Percentiles rank a stretch among this genome's conserved stretches.
phyloP scores from a whole-genome alignment of 2,888 invertebrate species.

The Leptura quadrifasciata region DNA sequence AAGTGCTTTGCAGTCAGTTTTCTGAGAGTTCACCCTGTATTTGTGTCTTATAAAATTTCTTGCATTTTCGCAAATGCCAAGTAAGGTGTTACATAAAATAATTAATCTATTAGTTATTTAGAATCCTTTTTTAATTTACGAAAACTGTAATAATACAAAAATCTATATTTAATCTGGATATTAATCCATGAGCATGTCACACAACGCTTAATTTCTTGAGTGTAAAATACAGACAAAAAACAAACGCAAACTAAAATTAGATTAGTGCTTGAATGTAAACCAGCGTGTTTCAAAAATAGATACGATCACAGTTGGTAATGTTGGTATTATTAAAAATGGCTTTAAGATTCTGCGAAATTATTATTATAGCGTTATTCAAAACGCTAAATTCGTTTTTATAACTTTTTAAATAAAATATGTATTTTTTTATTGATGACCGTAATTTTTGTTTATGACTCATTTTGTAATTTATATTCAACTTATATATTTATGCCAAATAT shows the following conservation, averaged over 20 bases:
- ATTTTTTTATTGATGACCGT: neutral
- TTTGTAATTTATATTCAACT: neutral
- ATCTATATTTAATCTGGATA: neutral
- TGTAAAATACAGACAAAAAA: slow-evolving; percentile 47
- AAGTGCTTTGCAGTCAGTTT: no score
- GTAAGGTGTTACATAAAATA: no score
- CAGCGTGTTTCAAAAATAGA: slow-evolving; percentile 58
- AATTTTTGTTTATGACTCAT: slow-evolving; percentile 8
- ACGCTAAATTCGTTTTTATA: neutral
- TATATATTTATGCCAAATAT: slow-evolving; percentile 14
- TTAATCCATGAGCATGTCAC: slow-evolving; percentile 4
- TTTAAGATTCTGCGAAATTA: slow-evolving; percentile 52
- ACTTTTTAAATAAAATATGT: neutral
- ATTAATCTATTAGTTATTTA: no score
- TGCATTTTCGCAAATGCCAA: no score
- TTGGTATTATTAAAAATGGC: slow-evolving; percentile 54
- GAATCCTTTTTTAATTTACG: no score
- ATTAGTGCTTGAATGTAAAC: slow-evolving; percentile 58
- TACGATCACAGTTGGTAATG: slow-evolving; percentile 52
- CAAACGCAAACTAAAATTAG: slow-evolving; percentile 58
- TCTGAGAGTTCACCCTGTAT: no score
- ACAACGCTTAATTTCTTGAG: slow-evolving; percentile 22
- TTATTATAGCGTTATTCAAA: slow-evolving; percentile 42
- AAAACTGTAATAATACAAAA: no score
- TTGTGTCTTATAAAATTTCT: no score